Evolutionary conservation across 2,113 vertebrate genomes (phyloP), one percentile per base, ranked within the genome.

Genomic region (Mesembrinibis cayennensis): DNA sequence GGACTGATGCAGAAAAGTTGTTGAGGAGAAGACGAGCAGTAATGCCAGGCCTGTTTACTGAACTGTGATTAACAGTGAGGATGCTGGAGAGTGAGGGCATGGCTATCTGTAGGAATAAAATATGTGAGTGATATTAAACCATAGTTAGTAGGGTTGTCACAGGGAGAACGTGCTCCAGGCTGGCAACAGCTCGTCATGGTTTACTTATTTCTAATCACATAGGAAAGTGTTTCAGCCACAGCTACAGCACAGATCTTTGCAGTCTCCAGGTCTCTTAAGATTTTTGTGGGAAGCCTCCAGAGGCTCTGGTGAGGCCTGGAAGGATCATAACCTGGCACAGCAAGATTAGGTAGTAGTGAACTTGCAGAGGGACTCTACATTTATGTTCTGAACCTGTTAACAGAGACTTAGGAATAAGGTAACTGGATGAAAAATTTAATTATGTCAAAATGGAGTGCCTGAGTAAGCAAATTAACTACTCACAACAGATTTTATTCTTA

Each of bases 111-210:
- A 53, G 30, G 44, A 67, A 63, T 36, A 55, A 87, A 73, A 55
- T 38, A 4, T 9, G 2, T 32, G 3, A 1, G 0, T 61, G n/a
- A 21, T 38, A 70, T 4, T 62, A 40, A 79, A 91, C 15, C 0
- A 0, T 30, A 25, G 22, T 40, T 14, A 17, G 21, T 26, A 69
- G 12, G 3, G 2, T 49, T 53, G 23, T 80, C 5, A 2, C 40
- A 76, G 21, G 42, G 32, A 88, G 25, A 52, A 49, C 1, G 1
- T 62, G 6, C 36, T 77, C 36, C 34, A 66, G 17, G 16, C 23
- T 58, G 42, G 20, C 25, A 66, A 29, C 6, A 77, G 7, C 18
- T 69, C 7, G 2, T 56, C 36, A 30, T 23, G 2, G 3, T 80
- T 80, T 80, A 13, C 16, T 69, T 77, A 7, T 65, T 86, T 85